These are phyloP conservation scores for Dysmachus trigonus DNA, from an alignment of 2,888 invertebrate genomes.

Conservation along the genomic window DNA sequence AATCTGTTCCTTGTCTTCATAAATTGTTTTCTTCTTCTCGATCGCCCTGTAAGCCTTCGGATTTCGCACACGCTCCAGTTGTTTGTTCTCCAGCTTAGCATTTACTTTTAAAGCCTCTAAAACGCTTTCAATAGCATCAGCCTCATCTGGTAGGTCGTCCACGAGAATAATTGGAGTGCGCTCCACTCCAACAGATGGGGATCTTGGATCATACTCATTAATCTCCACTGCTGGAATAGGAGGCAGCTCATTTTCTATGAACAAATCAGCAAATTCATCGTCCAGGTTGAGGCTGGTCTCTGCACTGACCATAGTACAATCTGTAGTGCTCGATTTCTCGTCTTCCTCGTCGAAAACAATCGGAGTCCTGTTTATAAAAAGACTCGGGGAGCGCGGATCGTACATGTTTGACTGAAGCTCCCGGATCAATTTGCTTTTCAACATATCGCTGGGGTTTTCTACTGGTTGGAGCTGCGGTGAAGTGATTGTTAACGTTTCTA, in stretches of 20 bases:
- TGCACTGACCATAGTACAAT: background rate
- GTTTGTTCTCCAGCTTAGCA: constrained; percentile 29
- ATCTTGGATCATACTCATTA: constrained; percentile 44
- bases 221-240: background rate
- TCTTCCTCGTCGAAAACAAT: constrained; percentile 40
- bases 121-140: constrained; percentile 6
- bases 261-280: constrained; percentile 42
- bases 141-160: background rate
- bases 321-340: background rate
- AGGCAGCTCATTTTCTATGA: background rate
- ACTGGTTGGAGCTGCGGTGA: background rate
- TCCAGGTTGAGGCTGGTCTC: background rate
- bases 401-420: constrained; percentile 22
- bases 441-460: background rate
- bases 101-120: constrained; percentile 27
- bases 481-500: background rate
- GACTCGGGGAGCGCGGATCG: constrained; percentile 50
- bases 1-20: constrained; percentile 41
- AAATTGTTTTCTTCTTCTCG: constrained; percentile 9
- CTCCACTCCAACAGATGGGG: constrained; percentile 44
- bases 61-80: constrained; percentile 32
- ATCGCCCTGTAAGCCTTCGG: background rate
- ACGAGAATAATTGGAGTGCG: constrained; percentile 44
- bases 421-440: constrained; percentile 18
- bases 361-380: constrained; percentile 47